Conservation (phyloP, 2,797 vertebrate species). For the Phrynocephalus guinanensis region DNA sequence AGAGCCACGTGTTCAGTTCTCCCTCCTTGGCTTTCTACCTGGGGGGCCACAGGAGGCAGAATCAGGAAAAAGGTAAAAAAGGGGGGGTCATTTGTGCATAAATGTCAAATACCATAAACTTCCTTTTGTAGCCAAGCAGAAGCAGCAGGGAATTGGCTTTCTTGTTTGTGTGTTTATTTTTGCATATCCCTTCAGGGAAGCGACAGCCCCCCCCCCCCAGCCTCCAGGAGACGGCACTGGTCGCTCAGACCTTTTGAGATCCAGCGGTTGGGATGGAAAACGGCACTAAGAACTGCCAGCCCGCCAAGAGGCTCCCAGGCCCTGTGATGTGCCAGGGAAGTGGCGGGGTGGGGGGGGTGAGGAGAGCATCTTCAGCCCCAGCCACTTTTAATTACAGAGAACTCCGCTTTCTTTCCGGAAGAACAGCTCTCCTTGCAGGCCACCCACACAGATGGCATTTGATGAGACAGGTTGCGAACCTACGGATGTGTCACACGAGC, state of each 20-base stretch:
- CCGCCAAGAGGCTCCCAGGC: neutral
- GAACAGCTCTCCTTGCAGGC: neutral
- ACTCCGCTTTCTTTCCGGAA: neutral
- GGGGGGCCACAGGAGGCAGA: no score
- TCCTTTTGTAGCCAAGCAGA: neutral
- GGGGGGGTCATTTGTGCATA: neutral
- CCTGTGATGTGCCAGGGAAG: neutral
- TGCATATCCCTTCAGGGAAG: no score
- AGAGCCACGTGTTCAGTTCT: no score
- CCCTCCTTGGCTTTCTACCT: no score
- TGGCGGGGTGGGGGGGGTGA: neutral
- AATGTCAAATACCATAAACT: no score
- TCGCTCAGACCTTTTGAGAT: neutral
- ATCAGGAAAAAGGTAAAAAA: neutral
- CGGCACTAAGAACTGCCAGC: neutral
- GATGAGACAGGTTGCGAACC: conserved; percentile 39
- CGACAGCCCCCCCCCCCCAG: no score
- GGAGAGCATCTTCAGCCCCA: neutral
- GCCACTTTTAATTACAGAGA: conserved; percentile 7
- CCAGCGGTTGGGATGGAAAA: neutral
- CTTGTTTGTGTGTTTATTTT: no score
- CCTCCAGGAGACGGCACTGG: conserved; percentile 15
- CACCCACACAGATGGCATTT: conserved; percentile 44
- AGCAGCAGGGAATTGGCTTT: neutral
- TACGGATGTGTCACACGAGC: neutral